Evolutionary conservation across 2,888 invertebrate genomes (phyloP).

Genomic region (Melitaea athalia): DNA sequence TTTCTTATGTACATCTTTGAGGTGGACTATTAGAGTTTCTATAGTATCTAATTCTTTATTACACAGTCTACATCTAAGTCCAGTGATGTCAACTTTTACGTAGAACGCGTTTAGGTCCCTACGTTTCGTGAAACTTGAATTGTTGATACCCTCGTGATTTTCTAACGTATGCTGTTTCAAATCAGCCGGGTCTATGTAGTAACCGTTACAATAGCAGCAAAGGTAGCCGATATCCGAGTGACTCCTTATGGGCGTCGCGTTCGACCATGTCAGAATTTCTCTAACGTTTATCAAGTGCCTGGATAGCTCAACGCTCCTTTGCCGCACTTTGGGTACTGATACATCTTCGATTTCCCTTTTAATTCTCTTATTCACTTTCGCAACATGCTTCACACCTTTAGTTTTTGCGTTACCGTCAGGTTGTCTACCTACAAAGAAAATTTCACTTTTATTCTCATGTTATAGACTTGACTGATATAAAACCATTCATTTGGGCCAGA

Average conservation of each 20-base stretch:
- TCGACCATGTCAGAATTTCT: constrained; percentile 50
- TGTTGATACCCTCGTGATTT: constrained; percentile 47
- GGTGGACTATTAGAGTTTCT: constrained; percentile 47
- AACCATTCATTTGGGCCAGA: neutral
- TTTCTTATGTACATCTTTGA: constrained; percentile 47
- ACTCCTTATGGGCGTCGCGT: constrained; percentile 53
- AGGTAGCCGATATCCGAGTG: constrained; percentile 46
- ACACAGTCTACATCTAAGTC: constrained; percentile 53
- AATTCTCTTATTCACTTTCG: constrained; percentile 7
- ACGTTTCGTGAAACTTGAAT: constrained; percentile 33
- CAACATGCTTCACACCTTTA: constrained; percentile 26
- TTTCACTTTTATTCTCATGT: constrained; percentile 22
- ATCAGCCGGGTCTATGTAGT: constrained; percentile 44
- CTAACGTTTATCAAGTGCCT: constrained; percentile 54
- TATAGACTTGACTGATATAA: neutral
- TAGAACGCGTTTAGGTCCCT: constrained; percentile 41
- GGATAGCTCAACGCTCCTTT: constrained; percentile 42
- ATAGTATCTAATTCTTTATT: constrained; percentile 44
- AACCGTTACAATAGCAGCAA: constrained; percentile 49
- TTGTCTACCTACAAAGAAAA: constrained; percentile 41
- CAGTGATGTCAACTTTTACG: constrained; percentile 56
- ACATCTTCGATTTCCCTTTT: constrained; percentile 18
- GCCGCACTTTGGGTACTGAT: constrained; percentile 21
- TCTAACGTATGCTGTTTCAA: constrained; percentile 50
- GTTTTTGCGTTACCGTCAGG: constrained; percentile 34